A percentile compares a stretch with the other conserved stretches of the same genome.
These are phyloP conservation scores for Podabrus alpinus DNA, from an alignment of 2,888 invertebrate genomes.

Conservation along the genomic window DNA sequence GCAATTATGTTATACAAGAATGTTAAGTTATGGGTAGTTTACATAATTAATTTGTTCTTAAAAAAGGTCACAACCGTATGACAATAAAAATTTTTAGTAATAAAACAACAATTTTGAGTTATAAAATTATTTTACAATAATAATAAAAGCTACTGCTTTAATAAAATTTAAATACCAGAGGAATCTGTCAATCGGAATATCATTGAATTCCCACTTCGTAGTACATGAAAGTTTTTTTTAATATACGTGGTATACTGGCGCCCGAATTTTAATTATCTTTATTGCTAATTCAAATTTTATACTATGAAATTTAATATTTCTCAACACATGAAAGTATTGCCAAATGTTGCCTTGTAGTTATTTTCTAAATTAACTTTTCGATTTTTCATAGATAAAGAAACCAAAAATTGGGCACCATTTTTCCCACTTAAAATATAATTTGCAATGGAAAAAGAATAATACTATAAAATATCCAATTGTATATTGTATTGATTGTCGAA, in stretches of 20 bases:
- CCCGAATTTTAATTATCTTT: neutral
- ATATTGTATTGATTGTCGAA: neutral
- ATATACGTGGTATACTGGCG: neutral
- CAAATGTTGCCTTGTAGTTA: neutral
- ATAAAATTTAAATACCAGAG: neutral
- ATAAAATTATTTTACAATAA: neutral
- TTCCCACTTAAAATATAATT: neutral
- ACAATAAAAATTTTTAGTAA: neutral
- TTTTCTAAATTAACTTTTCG: neutral
- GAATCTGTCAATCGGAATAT: neutral
- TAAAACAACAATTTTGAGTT: neutral
- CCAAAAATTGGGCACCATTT: neutral
- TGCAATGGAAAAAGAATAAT: neutral
- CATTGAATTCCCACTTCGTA: too few relatives aligned
- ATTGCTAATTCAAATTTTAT: neutral
- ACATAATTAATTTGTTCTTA: neutral
- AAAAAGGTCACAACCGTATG: neutral
- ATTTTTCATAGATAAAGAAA: too few relatives aligned
- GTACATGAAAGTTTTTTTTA: too few relatives aligned
- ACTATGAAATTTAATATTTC: too few relatives aligned
- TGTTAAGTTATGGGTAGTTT: neutral
- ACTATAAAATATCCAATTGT: too few relatives aligned
- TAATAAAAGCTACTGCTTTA: neutral
- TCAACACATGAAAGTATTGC: neutral
- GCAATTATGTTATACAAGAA: neutral